Conservation (phyloP, 1,140 invertebrate species). For the Andricus grossulariae region DNA sequence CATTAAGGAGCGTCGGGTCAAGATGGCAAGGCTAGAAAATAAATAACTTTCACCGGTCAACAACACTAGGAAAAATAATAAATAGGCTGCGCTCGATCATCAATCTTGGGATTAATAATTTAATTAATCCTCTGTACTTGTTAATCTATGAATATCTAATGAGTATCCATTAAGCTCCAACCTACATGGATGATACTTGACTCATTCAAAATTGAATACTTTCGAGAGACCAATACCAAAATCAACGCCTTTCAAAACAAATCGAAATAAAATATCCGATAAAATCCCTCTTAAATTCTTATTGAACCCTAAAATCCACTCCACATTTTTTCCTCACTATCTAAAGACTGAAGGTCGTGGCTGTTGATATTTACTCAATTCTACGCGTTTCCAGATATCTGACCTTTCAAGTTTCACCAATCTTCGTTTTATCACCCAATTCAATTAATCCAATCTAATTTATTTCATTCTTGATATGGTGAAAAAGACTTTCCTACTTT, state of each 20-base stretch:
- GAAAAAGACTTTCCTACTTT: too few relatives aligned
- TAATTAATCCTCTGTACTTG: not conserved
- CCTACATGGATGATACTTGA: too few relatives aligned
- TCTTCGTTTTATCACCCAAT: not conserved
- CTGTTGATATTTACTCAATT: not conserved
- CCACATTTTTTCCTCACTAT: too few relatives aligned
- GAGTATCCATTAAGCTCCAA: too few relatives aligned
- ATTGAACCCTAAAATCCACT: too few relatives aligned
- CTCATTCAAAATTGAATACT: too few relatives aligned
- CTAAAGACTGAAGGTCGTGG: not conserved
- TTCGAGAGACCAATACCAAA: too few relatives aligned
- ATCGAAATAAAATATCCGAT: too few relatives aligned
- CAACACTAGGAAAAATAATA: not conserved
- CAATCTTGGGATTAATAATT: not conserved
- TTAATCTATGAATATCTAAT: too few relatives aligned
- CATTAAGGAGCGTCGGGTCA: constrained; percentile 25
- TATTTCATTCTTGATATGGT: not conserved
- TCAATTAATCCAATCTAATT: not conserved
- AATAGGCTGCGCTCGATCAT: not conserved
- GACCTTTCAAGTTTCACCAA: not conserved
- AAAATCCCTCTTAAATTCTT: too few relatives aligned
- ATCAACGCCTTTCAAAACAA: too few relatives aligned
- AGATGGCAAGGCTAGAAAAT: constrained; percentile 24
- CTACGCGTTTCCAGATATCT: not conserved
- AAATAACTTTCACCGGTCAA: constrained; percentile 30